Base-by-base conservation (phyloP, 2,797 vertebrate genomes). In the Furcifer pardalis region DNA sequence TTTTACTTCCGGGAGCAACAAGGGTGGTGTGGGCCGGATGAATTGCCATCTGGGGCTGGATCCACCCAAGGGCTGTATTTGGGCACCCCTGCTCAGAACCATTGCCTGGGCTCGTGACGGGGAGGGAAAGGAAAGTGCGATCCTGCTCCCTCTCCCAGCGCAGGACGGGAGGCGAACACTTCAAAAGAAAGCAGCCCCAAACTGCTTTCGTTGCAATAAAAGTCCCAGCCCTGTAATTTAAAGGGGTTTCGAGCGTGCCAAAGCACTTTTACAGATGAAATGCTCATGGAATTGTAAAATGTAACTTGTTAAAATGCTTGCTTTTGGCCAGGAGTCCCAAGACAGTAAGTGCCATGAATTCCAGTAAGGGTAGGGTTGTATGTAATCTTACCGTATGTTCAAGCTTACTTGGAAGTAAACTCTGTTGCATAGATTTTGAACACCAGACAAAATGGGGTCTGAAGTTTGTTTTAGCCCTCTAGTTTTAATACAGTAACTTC, bases 301-400 rank as follows among this genome's bases (percentile, higher is more conserved):
- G 19, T 7, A 8, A 19, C 86, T 80, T 91, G 91, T 94, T 92
- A 91, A 92, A 92, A 88, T 90, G 89, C 84, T 86, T 85, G 88
- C 88, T 40, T 87, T 88, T 5, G 46, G 92, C 92, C 85, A 91
- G 88, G 88, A 92, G 90, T 92, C 91, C n/a, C 87, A 93, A 92
- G 83, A 42, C 88, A 73, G 60, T 87, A 85, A 81, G 86, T 84
- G 82, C 84, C 59, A 79, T 23, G 7, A 78, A 2, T 90, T 92
- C 88, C 89, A 88, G 88, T 91, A 92, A 82, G 82, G 92, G 86
- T 82, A 52, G 87, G 82, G 37, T 17, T n/a, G 30, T 27, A 56
- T 75, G 42, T 35, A 21, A 1, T 2, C 2, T 62, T 75, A n/a
- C n/a, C n/a, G n/a, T n/a, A 25, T n/a, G 32, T 5, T 12, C 44